A percentile compares a stretch with the other conserved stretches of the same genome.
These are phyloP conservation scores for Olivierus martensii DNA, from an alignment of 1,140 invertebrate species.

Conservation along the genomic window DNA sequence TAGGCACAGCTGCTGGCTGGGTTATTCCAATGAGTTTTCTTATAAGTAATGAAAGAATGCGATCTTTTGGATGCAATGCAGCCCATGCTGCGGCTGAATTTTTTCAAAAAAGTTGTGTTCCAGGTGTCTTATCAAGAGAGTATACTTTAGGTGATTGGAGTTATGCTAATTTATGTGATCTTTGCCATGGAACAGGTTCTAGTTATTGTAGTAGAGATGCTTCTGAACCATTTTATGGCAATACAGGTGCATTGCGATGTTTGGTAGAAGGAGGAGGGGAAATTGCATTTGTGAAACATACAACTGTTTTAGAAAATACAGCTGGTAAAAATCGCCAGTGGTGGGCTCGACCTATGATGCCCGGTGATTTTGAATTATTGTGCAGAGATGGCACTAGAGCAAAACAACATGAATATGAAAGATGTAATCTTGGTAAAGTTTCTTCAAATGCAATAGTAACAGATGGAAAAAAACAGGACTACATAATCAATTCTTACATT, in stretches of 20 bases:
- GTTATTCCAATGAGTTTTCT: conserved; percentile 85
- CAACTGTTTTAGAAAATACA: conserved; percentile 78
- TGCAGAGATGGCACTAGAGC: conserved; percentile 71
- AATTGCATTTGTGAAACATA: conserved; percentile 82
- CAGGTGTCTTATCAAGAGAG: conserved; percentile 36
- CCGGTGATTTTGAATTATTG: conserved; percentile 81
- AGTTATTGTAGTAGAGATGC: conserved; percentile 68
- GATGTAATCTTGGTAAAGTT: conserved; percentile 80
- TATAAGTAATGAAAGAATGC: conserved; percentile 82
- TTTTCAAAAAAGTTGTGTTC: conserved; percentile 50
- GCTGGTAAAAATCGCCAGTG: conserved; percentile 75
- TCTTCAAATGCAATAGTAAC: conserved; percentile 85
- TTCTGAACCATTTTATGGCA: conserved; percentile 75
- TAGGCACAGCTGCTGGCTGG: conserved; percentile 88
- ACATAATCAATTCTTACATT: conserved; percentile 63
- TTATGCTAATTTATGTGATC: conserved; percentile 63
- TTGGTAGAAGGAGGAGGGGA: conserved; percentile 88
- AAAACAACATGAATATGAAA: conserved; percentile 19
- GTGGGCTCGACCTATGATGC: conserved; percentile 85
- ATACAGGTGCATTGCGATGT: conserved; percentile 80
- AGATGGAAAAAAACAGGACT: conserved; percentile 56
- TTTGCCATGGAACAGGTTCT: conserved; percentile 75
- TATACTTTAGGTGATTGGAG: conserved; percentile 34
- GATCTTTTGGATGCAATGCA: conserved; percentile 80
- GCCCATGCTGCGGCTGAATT: conserved; percentile 78